Evolutionary conservation across 2,888 invertebrate genomes (phyloP).

Genomic region (Plemyria rubiginata): DNA sequence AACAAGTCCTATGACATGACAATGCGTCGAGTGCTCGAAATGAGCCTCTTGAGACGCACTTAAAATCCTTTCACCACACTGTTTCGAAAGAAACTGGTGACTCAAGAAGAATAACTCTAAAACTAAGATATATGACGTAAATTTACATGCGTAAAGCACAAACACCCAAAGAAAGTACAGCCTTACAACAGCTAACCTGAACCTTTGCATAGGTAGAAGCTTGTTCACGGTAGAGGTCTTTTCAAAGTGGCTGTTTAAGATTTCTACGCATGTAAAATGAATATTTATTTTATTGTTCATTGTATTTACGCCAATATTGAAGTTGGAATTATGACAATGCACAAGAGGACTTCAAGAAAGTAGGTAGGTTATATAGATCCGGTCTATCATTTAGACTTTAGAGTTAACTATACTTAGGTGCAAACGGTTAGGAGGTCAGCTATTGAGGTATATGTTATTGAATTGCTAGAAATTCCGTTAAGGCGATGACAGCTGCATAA

Average conservation of each 20-base stretch:
- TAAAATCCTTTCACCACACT: no score
- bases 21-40: no score
- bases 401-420: not conserved
- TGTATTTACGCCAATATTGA: conserved; percentile 13
- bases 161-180: conserved; percentile 1
- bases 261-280: conserved; percentile 17
- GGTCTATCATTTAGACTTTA: not conserved
- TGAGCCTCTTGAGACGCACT: no score
- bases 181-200: conserved; percentile 9
- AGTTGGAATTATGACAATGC: conserved; percentile 6
- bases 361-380: conserved; percentile 3
- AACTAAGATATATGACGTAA: not conserved
- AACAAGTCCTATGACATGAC: no score
- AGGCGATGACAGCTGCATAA: no score
- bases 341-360: conserved; percentile 18
- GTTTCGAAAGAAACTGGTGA: no score
- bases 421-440: not conserved
- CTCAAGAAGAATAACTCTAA: not conserved
- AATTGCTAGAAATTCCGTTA: not conserved
- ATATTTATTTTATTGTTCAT: conserved; percentile 24
- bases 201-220: not conserved
- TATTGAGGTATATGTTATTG: not conserved
- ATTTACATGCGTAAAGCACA: not conserved
- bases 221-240: conserved; percentile 2
- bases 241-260: conserved; percentile 9